These are phyloP conservation scores for Phalacrocorax pelagicus DNA, from an alignment of 2,113 vertebrate genomes.

Conservation along the genomic window DNA sequence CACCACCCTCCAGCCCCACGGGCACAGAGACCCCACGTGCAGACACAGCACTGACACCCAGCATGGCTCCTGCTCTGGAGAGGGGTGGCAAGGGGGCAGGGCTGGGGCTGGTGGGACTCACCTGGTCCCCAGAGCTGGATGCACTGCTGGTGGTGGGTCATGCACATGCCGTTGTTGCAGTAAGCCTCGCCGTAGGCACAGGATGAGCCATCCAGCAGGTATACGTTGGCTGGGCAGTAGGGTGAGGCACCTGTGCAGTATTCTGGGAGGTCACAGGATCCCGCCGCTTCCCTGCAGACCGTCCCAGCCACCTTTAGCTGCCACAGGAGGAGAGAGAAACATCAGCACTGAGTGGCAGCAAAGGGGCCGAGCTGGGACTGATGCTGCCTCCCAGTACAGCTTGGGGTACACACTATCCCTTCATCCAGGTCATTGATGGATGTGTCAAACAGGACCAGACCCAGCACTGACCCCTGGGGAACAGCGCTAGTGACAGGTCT, in stretches of 20 bases:
- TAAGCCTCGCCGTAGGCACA: constrained; percentile 83
- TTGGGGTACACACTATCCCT: no score
- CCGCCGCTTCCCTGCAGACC: constrained; percentile 81
- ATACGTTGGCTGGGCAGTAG: constrained; percentile 87
- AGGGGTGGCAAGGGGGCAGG: not conserved
- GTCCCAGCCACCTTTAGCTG: constrained; percentile 88
- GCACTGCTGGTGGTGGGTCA: constrained; percentile 90
- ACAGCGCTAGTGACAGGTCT: no score
- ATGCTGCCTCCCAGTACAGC: not conserved
- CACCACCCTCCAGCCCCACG: rapidly evolving
- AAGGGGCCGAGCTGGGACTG: rapidly evolving
- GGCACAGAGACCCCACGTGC: rapidly evolving
- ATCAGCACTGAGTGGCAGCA: not conserved
- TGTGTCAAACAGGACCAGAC: no score
- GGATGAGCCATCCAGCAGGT: constrained; percentile 86
- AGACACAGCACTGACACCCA: not conserved
- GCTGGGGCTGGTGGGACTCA: constrained; percentile 38
- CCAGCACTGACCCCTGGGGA: no score
- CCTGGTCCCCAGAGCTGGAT: constrained; percentile 92
- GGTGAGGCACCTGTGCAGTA: constrained; percentile 89
- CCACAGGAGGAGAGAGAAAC: not conserved
- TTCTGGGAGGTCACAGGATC: constrained; percentile 91
- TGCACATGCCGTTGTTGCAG: constrained; percentile 91
- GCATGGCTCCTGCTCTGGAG: rapidly evolving
- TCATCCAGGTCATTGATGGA: no score